Conservation (phyloP, 2,113 vertebrate genomes). For the Aegithalos caudatus region DNA sequence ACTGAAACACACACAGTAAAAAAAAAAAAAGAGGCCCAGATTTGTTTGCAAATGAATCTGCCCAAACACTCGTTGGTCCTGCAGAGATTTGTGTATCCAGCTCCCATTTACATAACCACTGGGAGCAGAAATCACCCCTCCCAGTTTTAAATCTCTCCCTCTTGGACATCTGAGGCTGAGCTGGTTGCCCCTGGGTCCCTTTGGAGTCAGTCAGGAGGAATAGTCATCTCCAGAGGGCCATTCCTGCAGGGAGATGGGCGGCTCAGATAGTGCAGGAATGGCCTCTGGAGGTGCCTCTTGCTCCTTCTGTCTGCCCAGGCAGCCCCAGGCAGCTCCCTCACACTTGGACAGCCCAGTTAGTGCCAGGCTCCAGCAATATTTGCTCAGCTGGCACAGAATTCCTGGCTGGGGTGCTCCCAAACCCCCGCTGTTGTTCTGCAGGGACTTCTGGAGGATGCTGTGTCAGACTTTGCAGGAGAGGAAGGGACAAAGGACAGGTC, state of each 20-base stretch:
- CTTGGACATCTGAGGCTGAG: conserved; percentile 25
- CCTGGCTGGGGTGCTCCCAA: background rate
- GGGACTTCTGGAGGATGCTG: background rate
- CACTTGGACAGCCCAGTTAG: background rate
- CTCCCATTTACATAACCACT: conserved; percentile 56
- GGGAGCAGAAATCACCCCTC: conserved; percentile 2
- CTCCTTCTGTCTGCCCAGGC: background rate
- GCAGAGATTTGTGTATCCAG: conserved; percentile 35
- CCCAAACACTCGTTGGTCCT: background rate
- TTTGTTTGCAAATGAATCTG: conserved; percentile 49
- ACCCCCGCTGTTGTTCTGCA: too few relatives aligned
- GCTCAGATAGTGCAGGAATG: conserved; percentile 12
- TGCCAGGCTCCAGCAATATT: background rate
- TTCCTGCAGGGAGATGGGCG: background rate
- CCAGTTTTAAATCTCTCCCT: conserved; percentile 27
- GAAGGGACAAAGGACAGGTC: background rate
- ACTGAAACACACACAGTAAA: background rate
- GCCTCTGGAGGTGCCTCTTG: conserved; percentile 51
- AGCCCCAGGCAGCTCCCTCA: background rate
- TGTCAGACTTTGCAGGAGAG: background rate
- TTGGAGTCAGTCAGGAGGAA: conserved; percentile 22
- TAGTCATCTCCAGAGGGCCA: conserved; percentile 41
- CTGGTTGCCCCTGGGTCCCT: conserved; percentile 5
- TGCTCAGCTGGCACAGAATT: background rate
- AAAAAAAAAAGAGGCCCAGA: background rate